Evolutionary conservation across 2,113 vertebrate genomes (phyloP).

Genomic region (Reinhardtius hippoglossoides): DNA sequence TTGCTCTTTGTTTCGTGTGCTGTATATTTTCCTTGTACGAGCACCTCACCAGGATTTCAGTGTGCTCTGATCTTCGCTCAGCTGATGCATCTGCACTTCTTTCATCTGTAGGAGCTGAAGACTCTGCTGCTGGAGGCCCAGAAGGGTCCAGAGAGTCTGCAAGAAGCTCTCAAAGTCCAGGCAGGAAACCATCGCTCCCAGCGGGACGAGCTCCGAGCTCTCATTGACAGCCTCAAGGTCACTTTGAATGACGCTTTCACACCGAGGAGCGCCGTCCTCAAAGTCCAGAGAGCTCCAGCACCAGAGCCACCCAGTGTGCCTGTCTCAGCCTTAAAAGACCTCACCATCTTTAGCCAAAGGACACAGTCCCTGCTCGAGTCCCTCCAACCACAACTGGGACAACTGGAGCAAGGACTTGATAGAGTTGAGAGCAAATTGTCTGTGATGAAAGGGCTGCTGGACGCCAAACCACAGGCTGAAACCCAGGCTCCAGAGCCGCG

Average conservation of each 20-base stretch:
- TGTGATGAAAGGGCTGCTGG: slow-evolving; percentile 67
- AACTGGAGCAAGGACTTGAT: slow-evolving; percentile 47
- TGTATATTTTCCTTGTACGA: neutral
- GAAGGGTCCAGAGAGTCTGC: slow-evolving; percentile 92
- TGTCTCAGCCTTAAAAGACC: slow-evolving; percentile 65
- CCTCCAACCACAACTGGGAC: slow-evolving; percentile 45
- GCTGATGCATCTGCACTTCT: neutral
- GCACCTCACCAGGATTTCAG: neutral
- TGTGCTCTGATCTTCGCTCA: neutral
- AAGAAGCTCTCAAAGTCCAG: slow-evolving; percentile 92
- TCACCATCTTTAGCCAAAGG: slow-evolving; percentile 39
- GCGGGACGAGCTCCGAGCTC: slow-evolving; percentile 86
- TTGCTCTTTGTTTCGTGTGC: too few species aligned
- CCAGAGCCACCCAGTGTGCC: neutral
- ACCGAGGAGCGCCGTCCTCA: neutral
- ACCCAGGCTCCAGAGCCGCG: slow-evolving; percentile 22
- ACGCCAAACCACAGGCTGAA: slow-evolving; percentile 9
- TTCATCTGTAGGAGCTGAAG: slow-evolving; percentile 88
- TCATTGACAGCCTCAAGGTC: slow-evolving; percentile 84
- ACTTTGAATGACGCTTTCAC: slow-evolving; percentile 70
- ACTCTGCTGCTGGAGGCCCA: slow-evolving; percentile 92
- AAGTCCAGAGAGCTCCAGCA: neutral
- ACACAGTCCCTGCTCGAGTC: slow-evolving; percentile 64
- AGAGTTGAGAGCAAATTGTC: slow-evolving; percentile 38
- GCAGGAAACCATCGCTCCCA: slow-evolving; percentile 87